A percentile compares a stretch with the other conserved stretches of the same genome.
These are phyloP conservation scores for Probaryconus sp. DNA, from an alignment of 1,140 invertebrate species.

Conservation along the genomic window DNA sequence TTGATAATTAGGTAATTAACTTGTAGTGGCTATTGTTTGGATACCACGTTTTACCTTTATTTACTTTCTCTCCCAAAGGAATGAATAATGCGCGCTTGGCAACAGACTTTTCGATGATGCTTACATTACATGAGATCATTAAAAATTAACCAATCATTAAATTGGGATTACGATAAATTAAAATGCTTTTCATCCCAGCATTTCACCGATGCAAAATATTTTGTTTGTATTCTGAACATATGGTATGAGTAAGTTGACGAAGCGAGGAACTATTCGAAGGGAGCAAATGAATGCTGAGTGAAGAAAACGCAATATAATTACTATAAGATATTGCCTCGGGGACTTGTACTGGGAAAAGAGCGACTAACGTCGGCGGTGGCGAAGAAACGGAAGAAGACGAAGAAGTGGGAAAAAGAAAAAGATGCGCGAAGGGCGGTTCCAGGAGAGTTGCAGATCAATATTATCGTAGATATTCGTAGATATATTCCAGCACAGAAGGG, in stretches of 20 bases:
- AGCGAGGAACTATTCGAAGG: conserved; percentile 28
- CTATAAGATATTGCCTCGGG: conserved; percentile 62
- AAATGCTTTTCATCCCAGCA: no score
- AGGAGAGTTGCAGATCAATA: conserved; percentile 65
- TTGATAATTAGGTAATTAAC: conserved; percentile 51
- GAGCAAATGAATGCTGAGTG: conserved; percentile 59
- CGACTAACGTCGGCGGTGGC: conserved; percentile 12
- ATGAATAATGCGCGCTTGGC: no score
- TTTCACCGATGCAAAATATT: no score
- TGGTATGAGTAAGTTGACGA: no score
- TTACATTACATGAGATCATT: no score
- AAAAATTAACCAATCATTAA: no score
- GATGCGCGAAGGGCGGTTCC: conserved; percentile 53
- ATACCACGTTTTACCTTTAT: conserved; percentile 12
- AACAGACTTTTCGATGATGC: no score
- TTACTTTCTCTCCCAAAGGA: no score
- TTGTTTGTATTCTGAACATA: no score
- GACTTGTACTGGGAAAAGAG: conserved; percentile 48
- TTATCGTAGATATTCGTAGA: conserved; percentile 67
- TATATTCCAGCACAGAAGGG: conserved; percentile 59
- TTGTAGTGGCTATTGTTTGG: conserved; percentile 4
- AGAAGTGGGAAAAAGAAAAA: conserved; percentile 18
- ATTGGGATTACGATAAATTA: no score
- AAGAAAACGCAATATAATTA: conserved; percentile 66
- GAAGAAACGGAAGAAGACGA: conserved; percentile 10